Evolutionary conservation across 2,797 vertebrate genomes (phyloP), one percentile per base, ranked within the genome.

Genomic region (Notolabrus celidotus): DNA sequence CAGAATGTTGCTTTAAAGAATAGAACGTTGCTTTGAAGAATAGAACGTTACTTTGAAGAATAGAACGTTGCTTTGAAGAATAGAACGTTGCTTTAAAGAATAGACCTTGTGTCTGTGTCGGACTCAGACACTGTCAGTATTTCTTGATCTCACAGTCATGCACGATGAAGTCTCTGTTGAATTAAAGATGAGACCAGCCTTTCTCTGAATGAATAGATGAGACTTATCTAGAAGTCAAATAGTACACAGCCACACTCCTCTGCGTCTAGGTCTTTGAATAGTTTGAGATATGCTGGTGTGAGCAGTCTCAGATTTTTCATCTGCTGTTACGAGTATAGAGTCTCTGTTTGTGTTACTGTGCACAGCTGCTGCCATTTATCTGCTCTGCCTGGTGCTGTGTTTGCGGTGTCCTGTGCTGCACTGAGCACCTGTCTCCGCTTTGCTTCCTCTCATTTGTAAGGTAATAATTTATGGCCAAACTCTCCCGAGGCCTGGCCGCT

Each of bases 381-480:
- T 74, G 29, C 33, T 53, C 64, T 34, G 73, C 64, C 46, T 43
- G 38, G 65, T 53, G 62, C 67, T 62, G 74, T 68, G 70, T 65
- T 49, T 69, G 49, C 80, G 46, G 0, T 77, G 54, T 58, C 63
- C 77, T 68, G 20, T 58, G 36, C 59, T 43, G 22, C 66, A 43
- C 7, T 16, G 39, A 58, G 58, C 52, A 79, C 69, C 55, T 77
- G 67, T 71, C 58, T 58, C 60, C 42, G 60, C 51, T 74, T 64
- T 67, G 52, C 59, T 41, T 57, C 61, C 50, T 16, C 42, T 69
- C 41, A 67, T 74, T 81, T 83, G 51, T 62, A 65, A 63, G 51
- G 38, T 67, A 64, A 66, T 82, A 77, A 80, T 85, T 82, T 77
- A 84, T 79, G 50, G 45, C 50, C 61, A 46, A 33, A 67, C 20